Evolutionary conservation across 2,888 invertebrate genomes (phyloP).

Genomic region (Pseudanteris insignis): DNA sequence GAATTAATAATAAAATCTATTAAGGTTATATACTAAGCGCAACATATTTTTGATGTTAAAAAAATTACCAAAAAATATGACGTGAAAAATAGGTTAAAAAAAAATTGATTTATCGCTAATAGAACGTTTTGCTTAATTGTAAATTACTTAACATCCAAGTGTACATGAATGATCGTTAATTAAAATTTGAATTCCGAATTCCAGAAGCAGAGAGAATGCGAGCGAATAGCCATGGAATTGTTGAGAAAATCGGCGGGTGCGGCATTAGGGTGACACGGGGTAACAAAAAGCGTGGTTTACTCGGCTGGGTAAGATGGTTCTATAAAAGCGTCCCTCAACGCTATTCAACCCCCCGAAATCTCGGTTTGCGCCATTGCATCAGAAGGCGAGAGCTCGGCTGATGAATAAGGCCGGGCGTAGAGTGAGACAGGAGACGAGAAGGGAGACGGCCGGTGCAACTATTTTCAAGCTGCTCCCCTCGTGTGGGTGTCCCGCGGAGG

Average conservation of each 20-base stretch:
- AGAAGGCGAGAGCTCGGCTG: conserved; percentile 20
- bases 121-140: too few relatives aligned
- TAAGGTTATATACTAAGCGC: too few relatives aligned
- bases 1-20: too few relatives aligned
- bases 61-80: too few relatives aligned
- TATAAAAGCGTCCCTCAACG: conserved; percentile 6
- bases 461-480: conserved; percentile 40
- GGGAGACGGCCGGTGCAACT: conserved; percentile 38
- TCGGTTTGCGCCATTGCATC: conserved; percentile 21
- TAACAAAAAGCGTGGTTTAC: too few relatives aligned
- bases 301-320: background rate
- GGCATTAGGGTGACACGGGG: background rate
- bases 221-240: background rate
- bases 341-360: conserved; percentile 18
- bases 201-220: background rate
- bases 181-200: too few relatives aligned
- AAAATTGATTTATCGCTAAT: too few relatives aligned
- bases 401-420: conserved; percentile 25
- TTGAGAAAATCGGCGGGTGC: background rate
- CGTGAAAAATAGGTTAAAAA: too few relatives aligned
- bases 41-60: too few relatives aligned
- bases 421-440: conserved; percentile 7
- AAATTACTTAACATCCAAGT: too few relatives aligned
- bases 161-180: background rate
- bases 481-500: conserved; percentile 38